These are phyloP conservation scores for Tanytarsus gracilentus DNA, from an alignment of 2,888 invertebrate species.

Conservation along the genomic window DNA sequence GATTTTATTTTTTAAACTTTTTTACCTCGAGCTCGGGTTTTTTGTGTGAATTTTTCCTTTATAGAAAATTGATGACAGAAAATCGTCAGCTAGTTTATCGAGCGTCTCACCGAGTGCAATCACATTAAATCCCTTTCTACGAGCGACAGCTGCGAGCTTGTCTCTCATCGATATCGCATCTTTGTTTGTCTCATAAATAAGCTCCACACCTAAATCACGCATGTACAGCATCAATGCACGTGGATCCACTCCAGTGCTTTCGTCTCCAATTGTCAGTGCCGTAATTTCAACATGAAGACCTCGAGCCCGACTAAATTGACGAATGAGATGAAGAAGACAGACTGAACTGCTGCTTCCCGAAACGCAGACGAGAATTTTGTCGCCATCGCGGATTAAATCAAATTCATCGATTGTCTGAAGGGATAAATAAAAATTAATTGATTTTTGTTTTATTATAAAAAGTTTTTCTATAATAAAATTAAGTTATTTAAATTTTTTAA, in stretches of 20 bases:
- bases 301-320: slow-evolving; percentile 70
- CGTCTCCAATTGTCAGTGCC: slow-evolving; percentile 47
- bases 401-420: slow-evolving; percentile 67
- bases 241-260: slow-evolving; percentile 67
- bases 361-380: slow-evolving; percentile 73
- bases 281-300: slow-evolving; percentile 63
- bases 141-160: slow-evolving; percentile 64
- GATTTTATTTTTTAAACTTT: slow-evolving; percentile 43
- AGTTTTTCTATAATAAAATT: too few species aligned
- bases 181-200: slow-evolving; percentile 62
- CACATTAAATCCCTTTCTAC: slow-evolving; percentile 71
- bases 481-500: too few species aligned
- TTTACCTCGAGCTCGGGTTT: slow-evolving; percentile 70
- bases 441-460: not conserved
- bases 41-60: slow-evolving; percentile 68
- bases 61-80: slow-evolving; percentile 71
- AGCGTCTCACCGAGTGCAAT: slow-evolving; percentile 80
- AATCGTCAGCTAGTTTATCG: slow-evolving; percentile 74
- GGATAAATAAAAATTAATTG: not conserved
- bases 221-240: slow-evolving; percentile 64
- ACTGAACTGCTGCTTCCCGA: slow-evolving; percentile 78
- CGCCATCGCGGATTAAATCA: slow-evolving; percentile 74
- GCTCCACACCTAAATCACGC: slow-evolving; percentile 60
- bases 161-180: slow-evolving; percentile 41
- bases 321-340: slow-evolving; percentile 72